A percentile compares a stretch with the other conserved stretches of the same genome.
phyloP scores from a whole-genome alignment of 2,113 vertebrate genomes.

The Hystrix brachyura region DNA sequence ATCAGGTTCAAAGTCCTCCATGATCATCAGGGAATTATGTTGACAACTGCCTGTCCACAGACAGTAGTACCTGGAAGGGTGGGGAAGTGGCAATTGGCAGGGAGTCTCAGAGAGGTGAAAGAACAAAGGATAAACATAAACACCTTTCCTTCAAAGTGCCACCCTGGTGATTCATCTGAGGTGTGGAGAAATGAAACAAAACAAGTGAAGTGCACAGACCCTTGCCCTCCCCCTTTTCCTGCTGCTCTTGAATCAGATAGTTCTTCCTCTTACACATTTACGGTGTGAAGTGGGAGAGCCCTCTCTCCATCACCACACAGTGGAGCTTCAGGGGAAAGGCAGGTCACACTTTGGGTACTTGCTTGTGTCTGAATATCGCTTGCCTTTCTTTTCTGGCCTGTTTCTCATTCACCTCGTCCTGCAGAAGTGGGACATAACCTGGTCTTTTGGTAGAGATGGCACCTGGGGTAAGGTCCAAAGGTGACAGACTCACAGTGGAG shows the following conservation, averaged over 20 bases:
- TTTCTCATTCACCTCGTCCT: neutral
- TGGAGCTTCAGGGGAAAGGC: neutral
- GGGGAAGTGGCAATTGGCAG: neutral
- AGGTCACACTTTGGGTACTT: neutral
- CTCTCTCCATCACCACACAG: too few relatives aligned
- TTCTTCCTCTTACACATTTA: neutral
- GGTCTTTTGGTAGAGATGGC: neutral
- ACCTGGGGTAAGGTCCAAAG: neutral
- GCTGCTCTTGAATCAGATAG: too few relatives aligned
- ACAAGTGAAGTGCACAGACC: neutral
- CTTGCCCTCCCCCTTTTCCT: neutral
- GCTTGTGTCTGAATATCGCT: neutral
- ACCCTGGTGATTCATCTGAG: neutral
- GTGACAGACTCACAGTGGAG: neutral
- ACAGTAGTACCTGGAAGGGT: neutral
- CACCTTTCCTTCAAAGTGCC: neutral
- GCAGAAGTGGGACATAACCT: neutral
- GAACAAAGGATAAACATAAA: neutral
- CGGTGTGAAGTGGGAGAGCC: rapidly evolving
- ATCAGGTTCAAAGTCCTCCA: constrained; percentile 27
- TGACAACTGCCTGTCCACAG: neutral
- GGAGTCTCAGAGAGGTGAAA: neutral
- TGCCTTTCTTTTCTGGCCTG: neutral
- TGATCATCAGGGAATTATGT: neutral
- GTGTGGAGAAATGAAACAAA: neutral